phyloP scores from a whole-genome alignment of 2,797 vertebrate species.

The Capromys pilorides region DNA sequence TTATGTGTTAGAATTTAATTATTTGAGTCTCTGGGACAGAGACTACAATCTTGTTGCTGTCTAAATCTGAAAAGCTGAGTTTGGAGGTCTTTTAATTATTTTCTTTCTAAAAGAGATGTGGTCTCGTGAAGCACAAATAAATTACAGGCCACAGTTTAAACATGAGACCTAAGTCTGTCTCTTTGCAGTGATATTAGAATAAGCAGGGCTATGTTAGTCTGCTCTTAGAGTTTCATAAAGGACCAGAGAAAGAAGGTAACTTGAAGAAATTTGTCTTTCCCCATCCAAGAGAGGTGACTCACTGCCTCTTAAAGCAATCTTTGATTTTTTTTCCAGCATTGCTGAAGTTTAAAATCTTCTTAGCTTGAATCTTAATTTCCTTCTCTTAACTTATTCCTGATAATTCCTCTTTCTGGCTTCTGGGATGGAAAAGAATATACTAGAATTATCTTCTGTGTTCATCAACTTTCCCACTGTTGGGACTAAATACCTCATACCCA shows the following conservation, averaged over 20 bases:
- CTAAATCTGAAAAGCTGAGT: conserved; percentile 23
- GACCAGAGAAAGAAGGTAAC: conserved; percentile 12
- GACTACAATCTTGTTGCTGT: conserved; percentile 32
- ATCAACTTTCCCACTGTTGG: neutral
- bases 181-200: conserved; percentile 23
- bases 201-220: neutral
- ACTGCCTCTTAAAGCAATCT: neutral
- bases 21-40: conserved; percentile 54
- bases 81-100: conserved; percentile 50
- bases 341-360: neutral
- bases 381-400: neutral
- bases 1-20: conserved; percentile 67
- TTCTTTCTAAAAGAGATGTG: conserved; percentile 52
- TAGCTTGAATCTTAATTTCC: neutral
- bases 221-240: neutral
- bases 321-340: neutral
- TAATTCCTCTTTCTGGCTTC: neutral
- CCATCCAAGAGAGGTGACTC: neutral
- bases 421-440: conserved; percentile 5
- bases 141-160: neutral
- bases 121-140: neutral
- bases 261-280: neutral
- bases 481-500: neutral
- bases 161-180: neutral
- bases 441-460: neutral